Evolutionary conservation across 2,888 invertebrate genomes (phyloP), one percentile per base, ranked within the genome.

Genomic region (Drosophila robusta): DNA sequence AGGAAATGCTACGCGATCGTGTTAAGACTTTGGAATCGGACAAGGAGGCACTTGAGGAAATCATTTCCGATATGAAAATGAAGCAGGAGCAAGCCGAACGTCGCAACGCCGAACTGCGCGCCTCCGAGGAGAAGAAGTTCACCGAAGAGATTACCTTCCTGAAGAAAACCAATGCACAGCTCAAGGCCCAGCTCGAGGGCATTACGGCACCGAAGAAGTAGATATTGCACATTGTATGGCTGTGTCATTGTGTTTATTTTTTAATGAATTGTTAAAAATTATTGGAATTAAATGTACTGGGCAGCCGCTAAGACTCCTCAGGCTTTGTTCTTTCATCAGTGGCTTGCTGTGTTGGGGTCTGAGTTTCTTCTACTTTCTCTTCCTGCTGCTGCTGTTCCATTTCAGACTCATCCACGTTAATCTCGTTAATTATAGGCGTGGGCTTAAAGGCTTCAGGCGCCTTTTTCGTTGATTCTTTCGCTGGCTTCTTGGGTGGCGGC

Each of bases 171-270:
- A 98, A 98, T 91, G 96, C 97, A 75, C 98, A 98, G 90, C 93
- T 98, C 9, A 98, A 98, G 95, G 96, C 97, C 46, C 98, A 98
- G 94, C 93, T 98, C 76, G 98, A 98, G 93, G 98, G 98, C 79
- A 98, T 98, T 80, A 97, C 98, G 80, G 97, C 98, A 58, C 97
- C 98, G 29, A 98, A 97, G 93, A 98, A 98, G 93, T 97, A 94
- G 93, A 51, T 3, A 36, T 12, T 41, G 1, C 41, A 38, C 11
- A 50, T 36, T 47, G 55, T 50, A 51, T 63, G 44, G 50, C 56
- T 65, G 14, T 49, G 45, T 47, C 11, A 57, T 70, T 47, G 22
- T 47, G 49, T 80, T 75, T 61, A 51, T 65, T 45, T 41, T 66
- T 72, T 62, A 57, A 55, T 46, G 34, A 70, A 57, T 75, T 81